Evolutionary conservation across 2,888 invertebrate species (phyloP).

Genomic region (Zelleria hepariella): DNA sequence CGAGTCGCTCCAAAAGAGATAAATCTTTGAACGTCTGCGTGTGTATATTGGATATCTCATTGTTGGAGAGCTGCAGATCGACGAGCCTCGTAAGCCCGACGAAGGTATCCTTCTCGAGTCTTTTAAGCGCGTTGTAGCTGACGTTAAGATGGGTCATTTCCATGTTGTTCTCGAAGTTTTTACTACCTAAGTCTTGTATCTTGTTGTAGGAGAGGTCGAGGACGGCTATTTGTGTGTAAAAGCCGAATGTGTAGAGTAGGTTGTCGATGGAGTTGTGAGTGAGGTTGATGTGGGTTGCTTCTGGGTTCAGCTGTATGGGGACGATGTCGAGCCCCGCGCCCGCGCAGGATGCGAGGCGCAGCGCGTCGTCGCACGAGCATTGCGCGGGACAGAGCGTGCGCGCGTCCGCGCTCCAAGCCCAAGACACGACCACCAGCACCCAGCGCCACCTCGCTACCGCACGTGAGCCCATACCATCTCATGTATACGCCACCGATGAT

Average conservation of each 20-base stretch:
- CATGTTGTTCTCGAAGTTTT: constrained; percentile 84
- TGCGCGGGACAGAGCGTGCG: constrained; percentile 82
- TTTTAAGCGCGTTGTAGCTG: constrained; percentile 81
- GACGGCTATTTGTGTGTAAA: constrained; percentile 84
- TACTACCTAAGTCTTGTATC: constrained; percentile 83
- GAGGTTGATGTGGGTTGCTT: constrained; percentile 85
- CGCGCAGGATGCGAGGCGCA: constrained; percentile 82
- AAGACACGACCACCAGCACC: constrained; percentile 65
- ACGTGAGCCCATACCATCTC: constrained; percentile 69
- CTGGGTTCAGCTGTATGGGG: constrained; percentile 91
- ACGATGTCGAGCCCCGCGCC: constrained; percentile 86
- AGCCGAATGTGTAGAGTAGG: constrained; percentile 82
- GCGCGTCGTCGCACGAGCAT: constrained; percentile 86
- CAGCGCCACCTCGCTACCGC: constrained; percentile 65
- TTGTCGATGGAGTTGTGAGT: constrained; percentile 86
- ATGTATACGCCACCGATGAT: constrained; percentile 53
- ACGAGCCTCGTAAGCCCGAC: constrained; percentile 78
- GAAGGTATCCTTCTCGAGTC: constrained; percentile 81
- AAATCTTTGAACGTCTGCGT: constrained; percentile 84
- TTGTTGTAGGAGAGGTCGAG: constrained; percentile 88
- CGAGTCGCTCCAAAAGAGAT: constrained; percentile 78
- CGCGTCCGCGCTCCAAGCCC: constrained; percentile 67
- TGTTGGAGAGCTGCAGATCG: constrained; percentile 81
- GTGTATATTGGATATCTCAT: constrained; percentile 82
- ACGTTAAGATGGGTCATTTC: constrained; percentile 82